Evolutionary conservation across 1,140 invertebrate genomes (phyloP).

Genomic region (Neelides sp.): DNA sequence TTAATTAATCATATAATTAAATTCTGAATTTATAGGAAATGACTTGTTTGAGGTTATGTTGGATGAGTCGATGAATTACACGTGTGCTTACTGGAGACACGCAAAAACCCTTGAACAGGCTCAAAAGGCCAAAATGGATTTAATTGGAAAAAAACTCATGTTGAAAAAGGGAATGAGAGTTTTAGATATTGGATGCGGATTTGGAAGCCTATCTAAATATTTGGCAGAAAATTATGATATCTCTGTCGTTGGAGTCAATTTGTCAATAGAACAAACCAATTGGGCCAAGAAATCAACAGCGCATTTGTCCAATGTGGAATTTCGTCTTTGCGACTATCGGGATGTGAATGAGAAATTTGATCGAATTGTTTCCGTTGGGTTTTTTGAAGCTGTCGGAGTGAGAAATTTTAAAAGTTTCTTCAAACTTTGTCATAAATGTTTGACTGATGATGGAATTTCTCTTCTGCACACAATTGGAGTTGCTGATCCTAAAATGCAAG

Average conservation of each 20-base stretch:
- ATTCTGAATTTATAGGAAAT: too few species aligned
- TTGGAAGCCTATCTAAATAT: constrained; percentile 11
- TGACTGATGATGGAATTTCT: constrained; percentile 12
- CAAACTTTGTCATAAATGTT: constrained; percentile 8
- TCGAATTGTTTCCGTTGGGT: constrained; percentile 19
- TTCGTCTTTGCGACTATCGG: constrained; percentile 15
- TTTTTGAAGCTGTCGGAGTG: constrained; percentile 22
- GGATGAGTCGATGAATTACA: too few species aligned
- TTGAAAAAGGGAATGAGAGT: background rate
- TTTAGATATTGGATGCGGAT: background rate
- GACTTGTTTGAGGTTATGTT: too few species aligned
- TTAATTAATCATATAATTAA: too few species aligned
- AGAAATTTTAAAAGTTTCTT: constrained; percentile 14
- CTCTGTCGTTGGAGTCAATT: constrained; percentile 9
- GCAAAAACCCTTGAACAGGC: too few species aligned
- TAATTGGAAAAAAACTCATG: too few species aligned
- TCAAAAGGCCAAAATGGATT: too few species aligned
- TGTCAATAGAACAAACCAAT: constrained; percentile 15
- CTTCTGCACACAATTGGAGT: constrained; percentile 18
- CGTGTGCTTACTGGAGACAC: too few species aligned
- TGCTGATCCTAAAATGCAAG: constrained; percentile 1
- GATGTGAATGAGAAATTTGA: constrained; percentile 20
- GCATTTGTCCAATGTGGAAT: constrained; percentile 6
- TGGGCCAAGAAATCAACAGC: constrained; percentile 3
- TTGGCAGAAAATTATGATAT: constrained; percentile 22